A percentile compares a stretch with the other conserved stretches of the same genome.
These are phyloP conservation scores for Dolichallabes microphthalmus DNA, from an alignment of 2,113 vertebrate species.

Conservation along the genomic window DNA sequence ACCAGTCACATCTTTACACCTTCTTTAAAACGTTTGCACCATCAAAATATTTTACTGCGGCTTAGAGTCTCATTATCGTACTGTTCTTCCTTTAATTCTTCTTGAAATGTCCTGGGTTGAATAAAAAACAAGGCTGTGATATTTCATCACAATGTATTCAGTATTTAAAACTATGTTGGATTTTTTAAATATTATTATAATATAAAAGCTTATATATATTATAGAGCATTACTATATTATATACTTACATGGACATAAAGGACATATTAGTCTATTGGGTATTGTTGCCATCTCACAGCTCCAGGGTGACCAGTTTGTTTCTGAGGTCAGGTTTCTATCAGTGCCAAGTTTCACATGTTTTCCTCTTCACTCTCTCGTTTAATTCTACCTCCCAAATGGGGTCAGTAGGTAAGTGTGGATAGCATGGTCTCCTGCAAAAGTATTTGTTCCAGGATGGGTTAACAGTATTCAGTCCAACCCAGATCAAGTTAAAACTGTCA, in stretches of 20 bases:
- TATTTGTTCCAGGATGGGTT: background rate
- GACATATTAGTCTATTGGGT: background rate
- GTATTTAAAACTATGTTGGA: background rate
- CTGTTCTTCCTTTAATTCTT: too few relatives aligned
- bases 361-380: background rate
- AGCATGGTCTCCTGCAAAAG: background rate
- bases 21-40: too few relatives aligned
- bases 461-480: background rate
- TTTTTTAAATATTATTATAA: background rate
- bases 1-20: too few relatives aligned
- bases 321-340: background rate
- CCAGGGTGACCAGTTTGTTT: background rate
- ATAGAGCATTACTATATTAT: background rate
- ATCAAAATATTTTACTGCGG: too few relatives aligned
- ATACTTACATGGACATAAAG: background rate
- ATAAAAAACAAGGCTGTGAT: background rate
- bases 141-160: too few relatives aligned
- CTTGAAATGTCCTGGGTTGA: too few relatives aligned
- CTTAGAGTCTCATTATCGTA: too few relatives aligned
- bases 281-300: background rate
- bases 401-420: background rate
- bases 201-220: too few relatives aligned
- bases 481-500: background rate
- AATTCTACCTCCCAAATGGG: background rate
- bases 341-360: background rate